phyloP scores from a whole-genome alignment of 1,140 invertebrate species.

The Dreissena rostriformis region DNA sequence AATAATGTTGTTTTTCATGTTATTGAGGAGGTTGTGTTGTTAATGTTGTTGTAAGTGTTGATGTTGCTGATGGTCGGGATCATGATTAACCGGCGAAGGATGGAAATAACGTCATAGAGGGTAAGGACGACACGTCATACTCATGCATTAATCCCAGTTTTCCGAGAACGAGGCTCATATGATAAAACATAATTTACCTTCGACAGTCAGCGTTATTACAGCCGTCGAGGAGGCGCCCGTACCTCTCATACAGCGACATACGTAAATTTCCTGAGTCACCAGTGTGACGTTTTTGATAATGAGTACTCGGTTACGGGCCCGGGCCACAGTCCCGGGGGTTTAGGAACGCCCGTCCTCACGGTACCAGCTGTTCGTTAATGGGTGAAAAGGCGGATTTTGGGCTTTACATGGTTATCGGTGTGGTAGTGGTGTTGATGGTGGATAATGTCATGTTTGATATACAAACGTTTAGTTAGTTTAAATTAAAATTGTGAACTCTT shows the following conservation, averaged over 20 bases:
- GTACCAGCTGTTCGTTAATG: conserved; percentile 17
- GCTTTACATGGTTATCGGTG: neutral
- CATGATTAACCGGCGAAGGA: too few species aligned
- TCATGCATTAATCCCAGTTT: neutral
- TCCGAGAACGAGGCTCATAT: neutral
- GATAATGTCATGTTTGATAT: neutral
- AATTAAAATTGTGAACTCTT: too few species aligned
- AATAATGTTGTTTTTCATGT: too few species aligned
- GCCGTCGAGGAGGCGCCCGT: conserved; percentile 9
- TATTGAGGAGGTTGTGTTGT: neutral
- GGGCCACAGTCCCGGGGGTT: conserved; percentile 9
- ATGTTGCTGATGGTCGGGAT: too few species aligned
- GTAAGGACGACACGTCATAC: neutral
- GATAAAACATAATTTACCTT: conserved; percentile 19
- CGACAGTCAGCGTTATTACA: conserved; percentile 27
- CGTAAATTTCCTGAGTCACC: conserved; percentile 37
- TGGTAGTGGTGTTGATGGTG: neutral
- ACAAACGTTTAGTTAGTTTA: too few species aligned
- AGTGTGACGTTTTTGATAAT: conserved; percentile 32
- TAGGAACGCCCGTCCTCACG: conserved; percentile 45
- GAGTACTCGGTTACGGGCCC: conserved; percentile 21
- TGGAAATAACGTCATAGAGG: too few species aligned
- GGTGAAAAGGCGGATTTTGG: neutral
- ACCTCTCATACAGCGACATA: conserved; percentile 24
- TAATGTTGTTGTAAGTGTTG: neutral